phyloP scores from a whole-genome alignment of 2,113 vertebrate species.

The Passer domesticus region DNA sequence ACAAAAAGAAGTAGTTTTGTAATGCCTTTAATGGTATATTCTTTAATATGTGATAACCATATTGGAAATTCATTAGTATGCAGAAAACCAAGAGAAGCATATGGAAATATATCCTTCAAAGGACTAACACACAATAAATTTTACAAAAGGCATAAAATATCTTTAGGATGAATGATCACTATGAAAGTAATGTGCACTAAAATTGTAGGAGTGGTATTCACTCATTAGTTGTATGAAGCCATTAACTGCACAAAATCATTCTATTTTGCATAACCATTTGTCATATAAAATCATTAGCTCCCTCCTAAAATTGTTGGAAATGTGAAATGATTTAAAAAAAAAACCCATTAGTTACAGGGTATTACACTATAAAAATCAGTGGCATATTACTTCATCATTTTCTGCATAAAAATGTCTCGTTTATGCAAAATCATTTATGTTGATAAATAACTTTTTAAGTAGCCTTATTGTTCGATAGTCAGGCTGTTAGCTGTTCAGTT shows the following conservation, averaged over 20 bases:
- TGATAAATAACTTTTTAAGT: constrained; percentile 73
- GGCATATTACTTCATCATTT: constrained; percentile 60
- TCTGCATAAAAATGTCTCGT: constrained; percentile 57
- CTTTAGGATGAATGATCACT: constrained; percentile 47
- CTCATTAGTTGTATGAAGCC: constrained; percentile 64
- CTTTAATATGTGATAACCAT: constrained; percentile 1
- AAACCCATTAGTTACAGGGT: constrained; percentile 63
- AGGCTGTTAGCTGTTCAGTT: constrained; percentile 42
- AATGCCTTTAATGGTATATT: background rate
- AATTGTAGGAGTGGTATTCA: constrained; percentile 51
- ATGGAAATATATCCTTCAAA: constrained; percentile 52
- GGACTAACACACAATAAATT: constrained; percentile 40
- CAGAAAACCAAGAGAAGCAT: constrained; percentile 30
- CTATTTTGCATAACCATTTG: constrained; percentile 61
- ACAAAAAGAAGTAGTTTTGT: background rate
- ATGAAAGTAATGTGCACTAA: constrained; percentile 48
- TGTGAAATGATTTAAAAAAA: constrained; percentile 64
- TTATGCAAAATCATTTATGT: constrained; percentile 66
- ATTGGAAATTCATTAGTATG: constrained; percentile 23
- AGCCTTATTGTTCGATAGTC: constrained; percentile 56
- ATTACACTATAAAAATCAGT: constrained; percentile 60
- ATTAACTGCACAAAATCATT: constrained; percentile 58
- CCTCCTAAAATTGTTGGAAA: constrained; percentile 66
- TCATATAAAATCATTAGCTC: constrained; percentile 71
- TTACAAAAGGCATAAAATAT: constrained; percentile 60